Percentiles rank a stretch among this genome's conserved stretches.
Conservation (phyloP, 2,113 vertebrate species). For the Ageneiosus marmoratus region DNA sequence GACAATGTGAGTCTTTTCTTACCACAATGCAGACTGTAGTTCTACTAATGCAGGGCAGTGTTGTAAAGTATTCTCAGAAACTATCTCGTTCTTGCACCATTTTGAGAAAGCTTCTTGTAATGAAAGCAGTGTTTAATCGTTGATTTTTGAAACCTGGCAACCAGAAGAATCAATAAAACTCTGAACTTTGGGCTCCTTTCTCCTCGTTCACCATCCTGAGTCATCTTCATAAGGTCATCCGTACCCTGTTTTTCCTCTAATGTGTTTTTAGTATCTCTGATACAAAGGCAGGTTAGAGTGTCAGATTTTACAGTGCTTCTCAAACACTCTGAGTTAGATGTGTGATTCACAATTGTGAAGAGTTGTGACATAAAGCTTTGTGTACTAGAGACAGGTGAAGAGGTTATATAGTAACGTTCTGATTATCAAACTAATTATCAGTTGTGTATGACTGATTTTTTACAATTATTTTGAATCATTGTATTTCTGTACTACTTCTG, state of each 20-base stretch:
- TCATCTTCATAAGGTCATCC: background rate
- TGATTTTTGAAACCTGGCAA: background rate
- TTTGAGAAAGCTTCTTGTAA: background rate
- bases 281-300: background rate
- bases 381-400: background rate
- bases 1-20: too few relatives aligned
- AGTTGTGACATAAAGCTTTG: background rate
- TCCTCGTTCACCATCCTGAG: background rate
- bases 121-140: background rate
- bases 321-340: background rate
- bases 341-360: background rate
- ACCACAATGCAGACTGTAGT: background rate
- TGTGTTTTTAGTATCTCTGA: slow-evolving; percentile 7
- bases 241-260: background rate
- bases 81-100: background rate
- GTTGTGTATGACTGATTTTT: background rate
- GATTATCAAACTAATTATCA: background rate
- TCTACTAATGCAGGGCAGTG: too few relatives aligned
- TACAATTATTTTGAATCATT: too few relatives aligned
- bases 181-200: background rate
- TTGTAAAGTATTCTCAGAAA: background rate
- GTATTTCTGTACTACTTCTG: background rate
- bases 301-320: background rate
- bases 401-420: background rate
- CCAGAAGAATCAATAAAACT: background rate